These are phyloP conservation scores for Halisarca cf. caerulea DNA, from an alignment of 37 sponge, comb jelly and placozoan species.

Conservation along the genomic window DNA sequence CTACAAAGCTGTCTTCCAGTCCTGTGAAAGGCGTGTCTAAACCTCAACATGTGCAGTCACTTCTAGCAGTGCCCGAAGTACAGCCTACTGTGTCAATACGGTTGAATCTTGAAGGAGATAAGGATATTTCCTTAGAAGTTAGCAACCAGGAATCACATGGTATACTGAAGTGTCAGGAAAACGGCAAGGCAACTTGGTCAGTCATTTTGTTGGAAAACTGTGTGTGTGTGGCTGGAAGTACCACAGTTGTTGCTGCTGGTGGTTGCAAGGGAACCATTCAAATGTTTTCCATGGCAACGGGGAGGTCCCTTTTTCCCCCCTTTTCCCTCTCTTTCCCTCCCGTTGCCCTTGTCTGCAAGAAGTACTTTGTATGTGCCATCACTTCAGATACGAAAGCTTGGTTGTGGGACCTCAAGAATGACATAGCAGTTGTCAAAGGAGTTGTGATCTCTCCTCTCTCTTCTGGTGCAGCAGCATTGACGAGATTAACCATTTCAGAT, in stretches of 20 bases:
- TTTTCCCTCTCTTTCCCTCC: conserved; percentile 31
- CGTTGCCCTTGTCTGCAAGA: conserved; percentile 5
- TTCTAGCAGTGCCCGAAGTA: conserved; percentile 22
- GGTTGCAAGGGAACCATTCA: conserved; percentile 43
- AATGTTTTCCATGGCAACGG: conserved; percentile 51
- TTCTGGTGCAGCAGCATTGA: neutral
- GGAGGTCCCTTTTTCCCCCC: conserved; percentile 38
- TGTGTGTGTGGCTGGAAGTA: conserved; percentile 44
- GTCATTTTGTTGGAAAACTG: conserved; percentile 17
- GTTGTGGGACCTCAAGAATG: conserved; percentile 49
- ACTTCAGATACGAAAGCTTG: conserved; percentile 20
- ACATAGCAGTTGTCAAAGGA: neutral
- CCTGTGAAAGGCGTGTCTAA: neutral
- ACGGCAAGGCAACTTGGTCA: conserved; percentile 39
- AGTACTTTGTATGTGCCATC: conserved; percentile 28
- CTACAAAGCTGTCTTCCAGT: neutral
- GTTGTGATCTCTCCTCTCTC: conserved; percentile 37
- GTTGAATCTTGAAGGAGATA: neutral
- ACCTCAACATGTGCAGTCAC: neutral
- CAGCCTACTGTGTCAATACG: conserved; percentile 24
- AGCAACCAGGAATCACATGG: conserved; percentile 4
- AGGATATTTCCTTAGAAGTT: conserved; percentile 3
- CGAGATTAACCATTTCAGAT: conserved; percentile 20
- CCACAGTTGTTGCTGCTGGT: conserved; percentile 35
- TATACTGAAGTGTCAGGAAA: conserved; percentile 19